Percentiles rank a stretch among this genome's conserved stretches.
Evolutionary conservation across 1,140 invertebrate species (phyloP).

Genomic region (Charaxes varanes): DNA sequence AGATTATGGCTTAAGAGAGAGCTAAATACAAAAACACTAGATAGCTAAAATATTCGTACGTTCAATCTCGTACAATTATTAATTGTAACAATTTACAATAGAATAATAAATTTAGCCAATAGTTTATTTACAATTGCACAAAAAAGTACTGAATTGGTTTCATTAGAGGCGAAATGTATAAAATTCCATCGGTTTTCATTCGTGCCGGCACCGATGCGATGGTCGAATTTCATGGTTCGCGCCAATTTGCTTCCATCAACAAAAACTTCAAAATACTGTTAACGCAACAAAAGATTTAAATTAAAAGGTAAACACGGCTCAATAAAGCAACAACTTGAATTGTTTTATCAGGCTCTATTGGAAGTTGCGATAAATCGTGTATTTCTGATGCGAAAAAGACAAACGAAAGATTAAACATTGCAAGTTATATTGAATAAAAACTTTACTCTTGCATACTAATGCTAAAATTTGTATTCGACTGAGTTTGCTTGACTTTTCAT

Average conservation of each 20-base stretch:
- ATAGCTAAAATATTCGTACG: no score
- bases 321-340: constrained; percentile 21
- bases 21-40: no score
- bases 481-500: constrained; percentile 68
- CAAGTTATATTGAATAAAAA: constrained; percentile 69
- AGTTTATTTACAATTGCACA: no score
- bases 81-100: no score
- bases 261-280: constrained; percentile 16
- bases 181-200: no score
- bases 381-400: constrained; percentile 53
- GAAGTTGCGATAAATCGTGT: constrained; percentile 39
- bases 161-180: no score
- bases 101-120: no score
- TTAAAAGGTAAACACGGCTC: constrained; percentile 29
- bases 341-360: constrained; percentile 29
- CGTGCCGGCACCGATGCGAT: no score
- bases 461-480: constrained; percentile 65
- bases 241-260: constrained; percentile 12
- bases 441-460: constrained; percentile 70
- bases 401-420: constrained; percentile 57
- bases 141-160: no score
- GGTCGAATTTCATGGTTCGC: constrained; percentile 1
- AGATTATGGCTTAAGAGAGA: no score
- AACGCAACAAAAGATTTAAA: constrained; percentile 24
- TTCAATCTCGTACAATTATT: no score